Conservation (phyloP, 2,888 invertebrate genomes). For the Notodonta dromedarius region DNA sequence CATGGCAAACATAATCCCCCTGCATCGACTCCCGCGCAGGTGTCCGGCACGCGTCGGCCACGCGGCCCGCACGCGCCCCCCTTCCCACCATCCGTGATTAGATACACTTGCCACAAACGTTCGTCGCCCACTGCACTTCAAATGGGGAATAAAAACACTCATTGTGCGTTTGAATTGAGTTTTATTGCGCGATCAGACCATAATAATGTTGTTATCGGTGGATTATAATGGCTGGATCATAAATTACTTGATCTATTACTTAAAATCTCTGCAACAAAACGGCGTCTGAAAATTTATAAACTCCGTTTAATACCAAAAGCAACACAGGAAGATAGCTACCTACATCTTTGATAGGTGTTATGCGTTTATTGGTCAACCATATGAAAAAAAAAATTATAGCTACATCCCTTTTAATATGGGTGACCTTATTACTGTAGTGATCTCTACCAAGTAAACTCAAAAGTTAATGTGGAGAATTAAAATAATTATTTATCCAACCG, state of each 20-base stretch:
- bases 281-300: neutral
- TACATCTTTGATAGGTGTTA: too few species aligned
- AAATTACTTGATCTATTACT: neutral
- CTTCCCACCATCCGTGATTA: slow-evolving; percentile 51
- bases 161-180: slow-evolving; percentile 57
- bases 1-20: neutral
- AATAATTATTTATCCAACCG: neutral
- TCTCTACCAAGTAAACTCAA: too few species aligned
- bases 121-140: slow-evolving; percentile 55
- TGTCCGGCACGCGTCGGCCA: slow-evolving; percentile 57
- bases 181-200: slow-evolving; percentile 54
- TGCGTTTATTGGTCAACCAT: too few species aligned
- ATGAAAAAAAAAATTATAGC: too few species aligned
- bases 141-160: slow-evolving; percentile 61
- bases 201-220: slow-evolving; percentile 57
- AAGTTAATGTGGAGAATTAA: neutral
- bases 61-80: slow-evolving; percentile 53
- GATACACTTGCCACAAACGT: slow-evolving; percentile 76
- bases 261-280: neutral
- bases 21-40: slow-evolving; percentile 48
- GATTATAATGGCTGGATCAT: neutral
- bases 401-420: too few species aligned
- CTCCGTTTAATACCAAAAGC: too few species aligned
- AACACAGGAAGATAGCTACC: too few species aligned
- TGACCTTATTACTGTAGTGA: too few species aligned